Conservation (phyloP, 2,888 invertebrate species). For the Amblyteles armatorius region DNA sequence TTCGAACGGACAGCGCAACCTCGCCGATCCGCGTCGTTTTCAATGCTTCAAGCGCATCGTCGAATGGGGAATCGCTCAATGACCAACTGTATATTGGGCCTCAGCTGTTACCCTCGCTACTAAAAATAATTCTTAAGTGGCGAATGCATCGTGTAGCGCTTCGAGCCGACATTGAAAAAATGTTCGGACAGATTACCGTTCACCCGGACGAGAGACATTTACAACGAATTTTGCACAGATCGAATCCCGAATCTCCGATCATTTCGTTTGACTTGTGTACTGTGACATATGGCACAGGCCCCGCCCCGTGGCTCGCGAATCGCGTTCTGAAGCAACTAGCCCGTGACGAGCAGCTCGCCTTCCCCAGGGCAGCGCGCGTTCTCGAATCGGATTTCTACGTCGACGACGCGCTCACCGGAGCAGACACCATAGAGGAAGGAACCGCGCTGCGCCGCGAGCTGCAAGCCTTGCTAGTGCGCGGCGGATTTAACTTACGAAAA, state of each 20-base stretch:
- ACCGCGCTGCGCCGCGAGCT: no score
- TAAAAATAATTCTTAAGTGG: slow-evolving; percentile 25
- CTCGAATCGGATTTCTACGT: no score
- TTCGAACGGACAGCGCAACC: no score
- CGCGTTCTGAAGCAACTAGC: neutral
- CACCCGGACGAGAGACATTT: slow-evolving; percentile 9
- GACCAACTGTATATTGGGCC: slow-evolving; percentile 47
- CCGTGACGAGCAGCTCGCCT: neutral
- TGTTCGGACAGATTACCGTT: slow-evolving; percentile 46
- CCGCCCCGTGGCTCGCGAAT: neutral
- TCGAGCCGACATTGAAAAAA: slow-evolving; percentile 45
- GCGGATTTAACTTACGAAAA: no score
- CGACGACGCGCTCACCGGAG: no score
- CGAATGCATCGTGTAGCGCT: slow-evolving; percentile 51
- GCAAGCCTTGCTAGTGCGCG: no score
- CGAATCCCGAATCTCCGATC: neutral
- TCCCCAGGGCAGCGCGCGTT: neutral
- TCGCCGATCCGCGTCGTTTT: no score
- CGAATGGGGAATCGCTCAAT: neutral
- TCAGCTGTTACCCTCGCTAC: slow-evolving; percentile 65
- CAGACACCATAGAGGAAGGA: no score
- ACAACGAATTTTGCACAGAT: neutral
- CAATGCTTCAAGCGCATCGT: no score
- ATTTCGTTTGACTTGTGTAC: neutral
- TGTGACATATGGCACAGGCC: neutral